phyloP scores from a whole-genome alignment of 2,888 invertebrate genomes.

The Sinohyriopsis cumingii region DNA sequence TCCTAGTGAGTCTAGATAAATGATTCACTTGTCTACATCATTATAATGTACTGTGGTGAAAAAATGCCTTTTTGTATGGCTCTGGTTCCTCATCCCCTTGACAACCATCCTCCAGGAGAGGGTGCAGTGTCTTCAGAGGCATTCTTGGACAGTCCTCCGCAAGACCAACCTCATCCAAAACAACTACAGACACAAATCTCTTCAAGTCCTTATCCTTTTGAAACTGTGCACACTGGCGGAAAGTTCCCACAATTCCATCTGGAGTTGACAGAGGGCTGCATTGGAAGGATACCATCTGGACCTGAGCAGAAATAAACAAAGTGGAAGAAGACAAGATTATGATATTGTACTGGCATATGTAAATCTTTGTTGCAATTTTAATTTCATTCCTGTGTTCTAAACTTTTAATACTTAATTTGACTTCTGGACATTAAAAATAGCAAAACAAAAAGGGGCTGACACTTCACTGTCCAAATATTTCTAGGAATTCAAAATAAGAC shows the following conservation, averaged over 20 bases:
- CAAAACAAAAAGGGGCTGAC: no score
- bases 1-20: no score
- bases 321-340: no score
- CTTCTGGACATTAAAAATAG: no score
- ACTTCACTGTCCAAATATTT: no score
- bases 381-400: no score
- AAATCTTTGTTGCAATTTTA: no score
- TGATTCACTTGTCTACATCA: no score
- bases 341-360: no score
- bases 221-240: slow-evolving; percentile 63
- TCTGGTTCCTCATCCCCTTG: slow-evolving; percentile 61
- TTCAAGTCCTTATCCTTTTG: slow-evolving; percentile 61
- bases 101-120: slow-evolving; percentile 67
- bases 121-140: slow-evolving; percentile 70
- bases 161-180: slow-evolving; percentile 67
- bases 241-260: slow-evolving; percentile 64
- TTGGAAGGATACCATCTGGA: slow-evolving; percentile 68
- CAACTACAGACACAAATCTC: slow-evolving; percentile 64
- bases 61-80: slow-evolving; percentile 57
- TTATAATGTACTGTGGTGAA: no score
- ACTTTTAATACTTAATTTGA: no score
- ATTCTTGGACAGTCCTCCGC: slow-evolving; percentile 68
- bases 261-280: slow-evolving; percentile 67
- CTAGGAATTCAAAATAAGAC: no score
- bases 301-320: slow-evolving; percentile 28